Percentiles rank a stretch among this genome's conserved stretches.
These are phyloP conservation scores for Cyprinodon tularosa DNA, from an alignment of 2,113 vertebrate species.

Conservation along the genomic window DNA sequence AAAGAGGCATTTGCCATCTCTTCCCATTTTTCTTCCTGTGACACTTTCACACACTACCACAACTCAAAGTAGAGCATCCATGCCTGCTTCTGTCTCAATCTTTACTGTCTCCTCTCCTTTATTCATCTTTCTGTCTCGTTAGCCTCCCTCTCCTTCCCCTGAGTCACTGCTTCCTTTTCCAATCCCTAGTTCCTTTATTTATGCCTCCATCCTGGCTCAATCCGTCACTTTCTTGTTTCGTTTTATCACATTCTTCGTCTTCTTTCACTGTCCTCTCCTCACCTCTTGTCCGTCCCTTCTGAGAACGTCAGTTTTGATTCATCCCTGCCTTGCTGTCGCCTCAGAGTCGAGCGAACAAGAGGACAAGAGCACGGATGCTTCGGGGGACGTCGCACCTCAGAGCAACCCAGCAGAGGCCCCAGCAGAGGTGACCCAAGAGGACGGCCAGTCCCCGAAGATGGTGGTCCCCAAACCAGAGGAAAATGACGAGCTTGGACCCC, in stretches of 20 bases:
- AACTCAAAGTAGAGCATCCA: constrained; percentile 67
- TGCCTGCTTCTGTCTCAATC: constrained; percentile 35
- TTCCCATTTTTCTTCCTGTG: constrained; percentile 35
- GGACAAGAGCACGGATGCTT: constrained; percentile 89
- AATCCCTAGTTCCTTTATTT: constrained; percentile 25
- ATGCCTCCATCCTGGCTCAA: neutral
- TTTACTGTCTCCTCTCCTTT: constrained; percentile 45
- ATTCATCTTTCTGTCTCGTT: constrained; percentile 50
- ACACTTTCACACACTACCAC: constrained; percentile 40
- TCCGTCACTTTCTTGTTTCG: constrained; percentile 19
- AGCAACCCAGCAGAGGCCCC: constrained; percentile 81
- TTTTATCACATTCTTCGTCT: constrained; percentile 21
- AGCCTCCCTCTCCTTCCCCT: constrained; percentile 40
- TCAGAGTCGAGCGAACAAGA: constrained; percentile 96
- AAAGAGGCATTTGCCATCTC: constrained; percentile 26
- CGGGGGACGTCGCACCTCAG: constrained; percentile 83
- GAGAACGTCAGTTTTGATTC: constrained; percentile 41
- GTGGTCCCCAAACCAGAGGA: constrained; percentile 84
- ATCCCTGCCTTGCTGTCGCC: constrained; percentile 51
- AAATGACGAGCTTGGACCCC: constrained; percentile 87
- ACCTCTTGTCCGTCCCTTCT: neutral
- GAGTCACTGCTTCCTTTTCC: constrained; percentile 36
- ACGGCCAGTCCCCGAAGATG: constrained; percentile 82
- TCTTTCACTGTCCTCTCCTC: constrained; percentile 21
- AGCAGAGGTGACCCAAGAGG: constrained; percentile 84